phyloP scores from a whole-genome alignment of 2,888 invertebrate species.

The Tenthredo mesomela region DNA sequence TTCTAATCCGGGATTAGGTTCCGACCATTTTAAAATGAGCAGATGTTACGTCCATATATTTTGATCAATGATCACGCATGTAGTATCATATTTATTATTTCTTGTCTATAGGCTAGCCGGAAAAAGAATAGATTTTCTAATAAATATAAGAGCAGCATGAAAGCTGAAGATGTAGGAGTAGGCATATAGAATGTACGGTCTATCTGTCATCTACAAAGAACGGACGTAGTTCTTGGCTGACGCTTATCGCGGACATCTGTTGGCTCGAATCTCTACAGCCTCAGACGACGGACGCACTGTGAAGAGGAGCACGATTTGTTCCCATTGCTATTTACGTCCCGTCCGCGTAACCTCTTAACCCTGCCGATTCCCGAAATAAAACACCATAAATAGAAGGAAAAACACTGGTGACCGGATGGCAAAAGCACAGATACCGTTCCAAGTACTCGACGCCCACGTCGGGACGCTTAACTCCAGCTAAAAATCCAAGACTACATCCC shows the following conservation, averaged over 20 bases:
- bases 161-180: background rate
- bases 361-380: constrained; percentile 40
- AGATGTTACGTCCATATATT: background rate
- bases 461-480: background rate
- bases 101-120: background rate
- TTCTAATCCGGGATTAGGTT: background rate
- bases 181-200: background rate
- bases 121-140: background rate
- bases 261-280: constrained; percentile 36
- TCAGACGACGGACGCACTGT: background rate
- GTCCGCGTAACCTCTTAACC: constrained; percentile 49
- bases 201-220: constrained; percentile 35
- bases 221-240: constrained; percentile 29
- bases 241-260: constrained; percentile 46
- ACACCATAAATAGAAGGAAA: background rate
- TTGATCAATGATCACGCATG: background rate
- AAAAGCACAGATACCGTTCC: constrained; percentile 12
- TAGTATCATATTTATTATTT: background rate
- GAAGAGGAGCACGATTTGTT: constrained; percentile 32
- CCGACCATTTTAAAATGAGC: background rate
- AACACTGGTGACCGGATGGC: background rate
- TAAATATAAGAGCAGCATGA: background rate
- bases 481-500: background rate
- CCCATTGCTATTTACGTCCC: constrained; percentile 42
- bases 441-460: background rate